phyloP scores from a whole-genome alignment of 2,888 invertebrate species.

The Abrostola tripartita region DNA sequence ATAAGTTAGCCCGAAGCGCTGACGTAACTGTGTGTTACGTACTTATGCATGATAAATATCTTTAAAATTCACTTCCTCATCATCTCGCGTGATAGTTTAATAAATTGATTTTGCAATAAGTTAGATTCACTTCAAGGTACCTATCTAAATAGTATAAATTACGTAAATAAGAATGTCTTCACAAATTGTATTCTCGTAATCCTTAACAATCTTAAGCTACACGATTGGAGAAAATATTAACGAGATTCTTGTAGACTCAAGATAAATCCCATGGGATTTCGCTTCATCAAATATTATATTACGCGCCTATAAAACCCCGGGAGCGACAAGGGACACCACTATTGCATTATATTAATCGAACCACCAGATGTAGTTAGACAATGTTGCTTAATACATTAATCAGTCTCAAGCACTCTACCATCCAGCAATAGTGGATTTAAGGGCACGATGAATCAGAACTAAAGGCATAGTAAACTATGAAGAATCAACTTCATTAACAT shows the following conservation, averaged over 20 bases:
- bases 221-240: neutral
- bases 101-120: slow-evolving; percentile 12
- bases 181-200: neutral
- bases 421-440: slow-evolving; percentile 25
- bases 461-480: slow-evolving; percentile 27
- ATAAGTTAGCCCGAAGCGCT: neutral
- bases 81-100: slow-evolving; percentile 8
- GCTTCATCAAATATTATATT: neutral
- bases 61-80: slow-evolving; percentile 10
- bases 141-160: neutral
- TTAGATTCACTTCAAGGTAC: slow-evolving; percentile 1
- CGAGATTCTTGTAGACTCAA: no score
- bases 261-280: neutral
- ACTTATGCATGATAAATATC: neutral
- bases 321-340: slow-evolving; percentile 7
- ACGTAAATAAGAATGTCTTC: neutral
- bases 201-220: neutral
- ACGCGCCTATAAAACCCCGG: neutral
- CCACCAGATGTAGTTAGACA: slow-evolving; percentile 32
- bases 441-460: slow-evolving; percentile 27
- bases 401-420: slow-evolving; percentile 34
- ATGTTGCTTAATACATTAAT: slow-evolving; percentile 34
- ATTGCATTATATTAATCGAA: slow-evolving; percentile 26
- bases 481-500: slow-evolving; percentile 40
- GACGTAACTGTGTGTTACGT: neutral